A percentile compares a stretch with the other conserved stretches of the same genome.
Evolutionary conservation across 2,113 vertebrate species (phyloP).

Genomic region (Chascanopsetta lugubris): DNA sequence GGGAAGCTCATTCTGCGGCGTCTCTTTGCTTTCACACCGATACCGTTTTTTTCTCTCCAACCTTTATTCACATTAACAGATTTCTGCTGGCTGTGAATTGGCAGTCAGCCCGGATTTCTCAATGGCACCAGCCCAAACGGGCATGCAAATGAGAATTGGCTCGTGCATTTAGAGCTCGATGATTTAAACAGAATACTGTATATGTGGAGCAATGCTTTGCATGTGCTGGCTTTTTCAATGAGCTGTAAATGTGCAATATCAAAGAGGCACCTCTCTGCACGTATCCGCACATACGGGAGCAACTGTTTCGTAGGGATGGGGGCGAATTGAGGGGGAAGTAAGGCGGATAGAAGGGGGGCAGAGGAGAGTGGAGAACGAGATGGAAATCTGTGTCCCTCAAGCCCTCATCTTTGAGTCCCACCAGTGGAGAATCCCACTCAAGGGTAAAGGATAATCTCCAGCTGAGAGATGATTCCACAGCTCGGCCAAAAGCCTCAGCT

Average conservation of each 20-base stretch:
- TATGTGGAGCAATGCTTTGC: constrained; percentile 20
- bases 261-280: constrained; percentile 25
- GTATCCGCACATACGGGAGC: constrained; percentile 1
- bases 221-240: constrained; percentile 26
- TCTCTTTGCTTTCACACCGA: constrained; percentile 44
- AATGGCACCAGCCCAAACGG: constrained; percentile 58
- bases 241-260: constrained; percentile 41
- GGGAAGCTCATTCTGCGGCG: constrained; percentile 46
- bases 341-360: constrained; percentile 13
- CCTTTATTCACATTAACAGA: constrained; percentile 55
- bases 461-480: constrained; percentile 57
- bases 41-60: constrained; percentile 57
- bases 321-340: constrained; percentile 23
- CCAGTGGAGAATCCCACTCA: constrained; percentile 71
- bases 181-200: constrained; percentile 48
- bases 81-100: constrained; percentile 58
- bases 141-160: constrained; percentile 62
- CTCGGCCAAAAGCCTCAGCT: constrained; percentile 56
- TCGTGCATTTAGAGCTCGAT: constrained; percentile 50
- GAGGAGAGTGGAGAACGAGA: constrained; percentile 56
- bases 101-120: constrained; percentile 58
- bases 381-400: constrained; percentile 70
- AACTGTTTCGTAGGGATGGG: constrained; percentile 25
- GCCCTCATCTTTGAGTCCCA: constrained; percentile 64
- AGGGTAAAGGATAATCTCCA: constrained; percentile 76